Base-by-base conservation (phyloP, 2,113 vertebrate genomes). In the Silurus asotus region DNA sequence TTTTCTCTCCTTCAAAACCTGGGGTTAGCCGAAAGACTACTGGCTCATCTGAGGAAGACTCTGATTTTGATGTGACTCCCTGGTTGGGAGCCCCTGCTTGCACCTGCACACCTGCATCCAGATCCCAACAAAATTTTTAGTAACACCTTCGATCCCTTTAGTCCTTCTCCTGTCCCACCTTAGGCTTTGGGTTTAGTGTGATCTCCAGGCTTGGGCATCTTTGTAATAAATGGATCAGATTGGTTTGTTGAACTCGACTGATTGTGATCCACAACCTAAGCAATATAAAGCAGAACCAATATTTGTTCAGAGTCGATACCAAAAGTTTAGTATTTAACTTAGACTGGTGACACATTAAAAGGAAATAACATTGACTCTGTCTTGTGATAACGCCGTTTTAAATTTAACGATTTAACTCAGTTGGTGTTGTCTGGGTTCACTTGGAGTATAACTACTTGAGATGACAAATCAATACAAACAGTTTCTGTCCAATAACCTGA, bases 11-110 rank as follows among this genome's bases (percentile, higher is more conserved):
- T 11, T 14, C 61, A 19, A 5, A 67, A 81, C 51, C 84, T 83
- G 59, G 80, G 61, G 87, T 76, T 82, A 94, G 93, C 94, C 93
- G 86, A 89, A 94, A 93, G 92, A 93, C 90, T 70, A 91, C 93
- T 85, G 90, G 89, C 88, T 95, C 93, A 15, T 93, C 95, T 59
- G 93, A 94, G 84, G 94, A 95, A 85, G 93, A 95, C 79, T 92
- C 90, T 87, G 88, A 88, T 82, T 92, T 89, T 92, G 93, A 93
- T 86, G 89, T 93, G 90, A 90, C 92, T 65, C 86, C 88, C 84
- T 86, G 86, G 88, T 48, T 92, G 87, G 72, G 90, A 65, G 67
- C 79, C n/a, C 4, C 86, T 62, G 89, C 91, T 91, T 69, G 62
- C 61, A 87, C 77, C 62, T n/a, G 92, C 92, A 92, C 93, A 87